Evolutionary conservation across 2,113 vertebrate species (phyloP), one percentile per base, ranked within the genome.

Genomic region (Jaculus jaculus): DNA sequence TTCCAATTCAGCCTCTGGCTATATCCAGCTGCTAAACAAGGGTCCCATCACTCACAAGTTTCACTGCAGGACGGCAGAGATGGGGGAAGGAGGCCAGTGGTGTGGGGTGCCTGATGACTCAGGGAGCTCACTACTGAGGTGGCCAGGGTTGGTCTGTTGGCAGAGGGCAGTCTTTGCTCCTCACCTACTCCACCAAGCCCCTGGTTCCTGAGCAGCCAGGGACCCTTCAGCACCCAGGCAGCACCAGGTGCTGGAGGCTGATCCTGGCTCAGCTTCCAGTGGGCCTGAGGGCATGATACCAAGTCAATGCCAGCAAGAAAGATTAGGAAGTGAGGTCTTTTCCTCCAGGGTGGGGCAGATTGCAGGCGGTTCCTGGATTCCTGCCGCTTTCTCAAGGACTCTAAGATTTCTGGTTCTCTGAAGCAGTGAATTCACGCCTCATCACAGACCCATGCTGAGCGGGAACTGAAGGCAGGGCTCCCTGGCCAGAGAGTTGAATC

Each of bases 401-500:
- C 51, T 13, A 8, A 24, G 65, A 54, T 18, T 47, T 69, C 77
- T 5, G 24, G 65, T 60, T 54, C 72, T 47, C 20, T 0, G 0
- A 61, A 83, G 86, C 75, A 13, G 42, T 47, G 8, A 65, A 2
- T 11, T 0, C 16, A 26, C 6, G 81, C 47, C 66, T 47, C 58
- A 13, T 0, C 0, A 42, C 75, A 15, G 10, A 0, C 1, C 9
- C 26, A 37, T 37, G 90, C 63, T 72, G 32, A 60, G 87, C 10
- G 8, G 87, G 37, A 37, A 30, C 0, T 1, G 26, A 34, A 47
- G 21, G 34, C 0, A 8, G 0, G 0, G 11, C 58, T 0, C 9
- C 5, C 32, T 12, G 51, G 87, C 91, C 91, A 21, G 89, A 4
- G 28, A 5, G 11, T 5, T 0, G 23, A 78, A 34, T 66, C 12